These are phyloP conservation scores for Arbacia lixula DNA, from an alignment of 53 echinoderm and acorn worm species.

Conservation along the genomic window DNA sequence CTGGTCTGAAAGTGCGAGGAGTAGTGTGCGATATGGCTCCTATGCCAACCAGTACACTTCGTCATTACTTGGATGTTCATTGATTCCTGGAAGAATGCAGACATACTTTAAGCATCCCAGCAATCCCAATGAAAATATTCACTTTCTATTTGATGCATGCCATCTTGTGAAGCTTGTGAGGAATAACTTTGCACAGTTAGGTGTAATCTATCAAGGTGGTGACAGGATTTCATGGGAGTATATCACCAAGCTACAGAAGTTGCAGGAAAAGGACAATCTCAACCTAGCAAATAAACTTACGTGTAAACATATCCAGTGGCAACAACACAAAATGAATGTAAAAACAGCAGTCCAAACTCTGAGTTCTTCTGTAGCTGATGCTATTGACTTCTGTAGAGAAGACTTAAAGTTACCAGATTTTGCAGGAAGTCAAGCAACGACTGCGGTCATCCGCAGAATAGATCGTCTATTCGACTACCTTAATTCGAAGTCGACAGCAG, in stretches of 20 bases:
- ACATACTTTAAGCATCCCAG: no score
- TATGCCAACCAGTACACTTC: no score
- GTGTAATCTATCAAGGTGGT: constrained; percentile 50
- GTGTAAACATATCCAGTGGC: constrained; percentile 59
- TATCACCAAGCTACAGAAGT: constrained; percentile 59
- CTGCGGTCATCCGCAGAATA: constrained; percentile 66
- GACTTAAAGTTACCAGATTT: constrained; percentile 45
- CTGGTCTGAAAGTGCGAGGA: no score
- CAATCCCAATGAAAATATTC: no score
- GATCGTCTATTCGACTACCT: constrained; percentile 69
- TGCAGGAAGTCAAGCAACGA: constrained; percentile 70
- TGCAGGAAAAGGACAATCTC: constrained; percentile 62
- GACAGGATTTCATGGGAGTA: constrained; percentile 63
- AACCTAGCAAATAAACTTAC: constrained; percentile 66
- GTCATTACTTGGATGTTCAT: no score
- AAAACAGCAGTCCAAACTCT: constrained; percentile 60
- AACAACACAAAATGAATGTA: constrained; percentile 53
- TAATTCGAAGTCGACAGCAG: constrained; percentile 49
- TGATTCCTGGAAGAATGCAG: no score
- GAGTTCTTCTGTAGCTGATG: constrained; percentile 67
- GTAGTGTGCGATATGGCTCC: no score
- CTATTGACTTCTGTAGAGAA: constrained; percentile 61
- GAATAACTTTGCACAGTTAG: constrained; percentile 61
- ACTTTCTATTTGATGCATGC: no score
- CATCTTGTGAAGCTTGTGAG: constrained; percentile 52